Percentiles rank a stretch among this genome's conserved stretches.
These are phyloP conservation scores for Armadillidium nasatum DNA, from an alignment of 1,140 invertebrate species.

Conservation along the genomic window DNA sequence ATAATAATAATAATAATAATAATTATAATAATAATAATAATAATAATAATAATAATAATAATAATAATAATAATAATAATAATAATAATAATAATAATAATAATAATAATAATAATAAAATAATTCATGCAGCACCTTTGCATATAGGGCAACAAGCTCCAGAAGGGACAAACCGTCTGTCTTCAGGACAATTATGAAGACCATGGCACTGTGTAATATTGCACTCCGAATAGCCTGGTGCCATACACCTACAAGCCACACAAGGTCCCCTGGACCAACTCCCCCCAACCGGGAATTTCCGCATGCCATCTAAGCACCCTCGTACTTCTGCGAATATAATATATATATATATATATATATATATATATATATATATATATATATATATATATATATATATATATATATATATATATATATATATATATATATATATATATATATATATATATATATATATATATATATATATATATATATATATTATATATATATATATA, in stretches of 20 bases:
- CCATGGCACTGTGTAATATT: slow-evolving; percentile 27
- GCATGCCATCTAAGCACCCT: slow-evolving; percentile 44
- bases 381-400: too few species aligned
- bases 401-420: too few species aligned
- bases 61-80: too few species aligned
- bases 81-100: too few species aligned
- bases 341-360: neutral
- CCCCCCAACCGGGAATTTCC: slow-evolving; percentile 44
- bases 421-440: too few species aligned
- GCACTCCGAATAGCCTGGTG: slow-evolving; percentile 27
- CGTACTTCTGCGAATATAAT: neutral
- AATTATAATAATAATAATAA: too few species aligned
- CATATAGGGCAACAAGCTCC: neutral
- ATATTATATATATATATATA: too few species aligned
- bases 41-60: too few species aligned
- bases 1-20: too few species aligned
- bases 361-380: too few species aligned
- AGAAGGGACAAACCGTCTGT: neutral
- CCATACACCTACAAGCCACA: slow-evolving; percentile 27
- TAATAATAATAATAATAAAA: neutral
- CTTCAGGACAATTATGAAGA: neutral
- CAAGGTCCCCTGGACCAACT: slow-evolving; percentile 24
- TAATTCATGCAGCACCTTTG: neutral
- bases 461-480: too few species aligned
- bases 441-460: too few species aligned